Conservation (phyloP, 1,140 invertebrate genomes). For the Rhopalosiphum padi region DNA sequence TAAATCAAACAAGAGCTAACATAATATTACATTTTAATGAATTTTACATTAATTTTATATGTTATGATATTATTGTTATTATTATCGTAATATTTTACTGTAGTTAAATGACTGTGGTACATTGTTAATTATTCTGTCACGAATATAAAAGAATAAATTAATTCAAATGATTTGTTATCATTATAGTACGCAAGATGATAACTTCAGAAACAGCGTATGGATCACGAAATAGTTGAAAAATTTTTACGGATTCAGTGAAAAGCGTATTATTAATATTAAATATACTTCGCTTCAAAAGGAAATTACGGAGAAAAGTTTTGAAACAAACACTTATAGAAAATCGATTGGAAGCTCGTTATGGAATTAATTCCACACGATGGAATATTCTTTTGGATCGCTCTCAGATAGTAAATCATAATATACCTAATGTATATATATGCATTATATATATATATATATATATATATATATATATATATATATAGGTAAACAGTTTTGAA, state of each 20-base stretch:
- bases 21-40: neutral
- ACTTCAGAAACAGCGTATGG: neutral
- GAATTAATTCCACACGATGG: slow-evolving; percentile 1
- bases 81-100: neutral
- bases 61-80: neutral
- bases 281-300: neutral
- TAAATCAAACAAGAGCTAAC: neutral
- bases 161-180: neutral
- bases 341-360: slow-evolving; percentile 1
- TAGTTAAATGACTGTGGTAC: neutral
- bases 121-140: neutral
- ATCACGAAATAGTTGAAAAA: neutral
- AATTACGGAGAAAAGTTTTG: neutral
- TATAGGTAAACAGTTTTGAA: neutral
- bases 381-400: neutral
- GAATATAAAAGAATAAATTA: neutral
- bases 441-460: too few relatives aligned
- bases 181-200: neutral
- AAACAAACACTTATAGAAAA: neutral
- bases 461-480: too few relatives aligned
- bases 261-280: neutral
- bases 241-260: neutral
- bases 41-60: neutral
- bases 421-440: neutral
- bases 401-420: slow-evolving; percentile 19